Base-by-base conservation (phyloP, 2,888 invertebrate species). In the Pristionchus arcanus region DNA sequence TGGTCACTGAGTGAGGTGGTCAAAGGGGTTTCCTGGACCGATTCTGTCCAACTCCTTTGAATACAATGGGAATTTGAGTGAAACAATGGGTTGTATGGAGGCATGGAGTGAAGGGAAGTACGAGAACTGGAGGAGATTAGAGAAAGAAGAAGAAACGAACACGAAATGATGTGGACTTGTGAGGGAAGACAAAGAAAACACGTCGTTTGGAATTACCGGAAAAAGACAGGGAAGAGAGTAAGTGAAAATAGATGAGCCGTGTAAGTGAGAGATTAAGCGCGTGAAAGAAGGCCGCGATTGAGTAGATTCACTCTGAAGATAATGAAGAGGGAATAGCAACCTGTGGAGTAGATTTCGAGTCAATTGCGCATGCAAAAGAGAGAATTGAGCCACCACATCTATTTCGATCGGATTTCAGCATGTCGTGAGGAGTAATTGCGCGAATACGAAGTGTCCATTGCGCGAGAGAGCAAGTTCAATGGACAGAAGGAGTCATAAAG, bases 221-320 rank as follows among this genome's bases (percentile, higher is more conserved):
- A 87, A 34, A 87, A 49, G 66, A 31, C 16, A 34, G 53, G 25
- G 49, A 71, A n/a, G 71, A 16, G 59, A 68, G 68, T 19, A 86
- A 68, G 87, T 68, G 87, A 87, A 87, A 87, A 49, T 68, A 68
- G 68, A 87, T 42, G 53, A 42, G 28, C 68, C 42, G 68, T 68
- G 28, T 68, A 49, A 66, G 31, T 31, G 42, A 49, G 42, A 68
- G 66, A 87, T 49, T 53, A 68, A 53, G 87, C 66, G 68, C 49
- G 53, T 49, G 87, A 87, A 87, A 55, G 87, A 87, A 68, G n/a
- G 86, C n/a, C 49, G 86, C n/a, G 55, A 85, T 85, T 59, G 21
- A 59, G 59, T 5, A 59, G 84, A 85, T 85, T 55, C 25, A 85
- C 37, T 7, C 34, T 7, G 59, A 0, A 85, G 84, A 85, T 85